A percentile compares a stretch with the other conserved stretches of the same genome.
These are phyloP conservation scores for Danaus chrysippus DNA, from an alignment of 2,888 invertebrate species.

Conservation along the genomic window DNA sequence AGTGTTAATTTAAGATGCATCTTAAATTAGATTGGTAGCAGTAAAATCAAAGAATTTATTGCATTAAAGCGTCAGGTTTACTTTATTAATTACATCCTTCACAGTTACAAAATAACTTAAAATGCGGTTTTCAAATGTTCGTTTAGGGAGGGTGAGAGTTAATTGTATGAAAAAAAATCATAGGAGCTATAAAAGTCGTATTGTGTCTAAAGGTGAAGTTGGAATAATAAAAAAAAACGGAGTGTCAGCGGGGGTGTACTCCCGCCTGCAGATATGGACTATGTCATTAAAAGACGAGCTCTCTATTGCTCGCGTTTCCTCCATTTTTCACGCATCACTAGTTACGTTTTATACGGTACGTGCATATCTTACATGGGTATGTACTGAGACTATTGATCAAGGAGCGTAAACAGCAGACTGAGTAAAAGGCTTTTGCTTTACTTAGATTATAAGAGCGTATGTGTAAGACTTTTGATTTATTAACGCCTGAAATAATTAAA, in stretches of 20 bases:
- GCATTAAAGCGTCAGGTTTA: constrained; percentile 16
- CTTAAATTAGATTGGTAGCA: constrained; percentile 15
- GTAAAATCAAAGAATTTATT: constrained; percentile 24
- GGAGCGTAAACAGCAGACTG: constrained; percentile 26
- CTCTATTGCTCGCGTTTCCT: constrained; percentile 38
- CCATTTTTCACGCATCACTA: constrained; percentile 52
- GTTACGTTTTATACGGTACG: constrained; percentile 42
- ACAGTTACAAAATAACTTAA: constrained; percentile 56
- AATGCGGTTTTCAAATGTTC: constrained; percentile 49
- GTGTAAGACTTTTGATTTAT: constrained; percentile 20
- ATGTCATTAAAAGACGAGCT: constrained; percentile 51
- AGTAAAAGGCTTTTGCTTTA: constrained; percentile 22
- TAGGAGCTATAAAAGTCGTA: constrained; percentile 69
- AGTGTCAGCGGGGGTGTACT: constrained; percentile 43
- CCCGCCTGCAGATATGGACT: constrained; percentile 45
- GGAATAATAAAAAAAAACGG: constrained; percentile 63
- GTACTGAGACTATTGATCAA: constrained; percentile 26
- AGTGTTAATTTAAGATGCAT: constrained; percentile 23
- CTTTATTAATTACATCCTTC: constrained; percentile 54
- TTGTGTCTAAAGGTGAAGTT: constrained; percentile 68
- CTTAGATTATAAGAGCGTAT: constrained; percentile 9
- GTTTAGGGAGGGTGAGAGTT: constrained; percentile 56
- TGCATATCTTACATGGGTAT: constrained; percentile 33
- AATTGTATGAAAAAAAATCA: constrained; percentile 69
- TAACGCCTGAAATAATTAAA: constrained; percentile 20